Percentiles rank a stretch among this genome's conserved stretches.
Conservation (phyloP, 2,888 invertebrate genomes). For the Eueremaeus valkanovi region DNA sequence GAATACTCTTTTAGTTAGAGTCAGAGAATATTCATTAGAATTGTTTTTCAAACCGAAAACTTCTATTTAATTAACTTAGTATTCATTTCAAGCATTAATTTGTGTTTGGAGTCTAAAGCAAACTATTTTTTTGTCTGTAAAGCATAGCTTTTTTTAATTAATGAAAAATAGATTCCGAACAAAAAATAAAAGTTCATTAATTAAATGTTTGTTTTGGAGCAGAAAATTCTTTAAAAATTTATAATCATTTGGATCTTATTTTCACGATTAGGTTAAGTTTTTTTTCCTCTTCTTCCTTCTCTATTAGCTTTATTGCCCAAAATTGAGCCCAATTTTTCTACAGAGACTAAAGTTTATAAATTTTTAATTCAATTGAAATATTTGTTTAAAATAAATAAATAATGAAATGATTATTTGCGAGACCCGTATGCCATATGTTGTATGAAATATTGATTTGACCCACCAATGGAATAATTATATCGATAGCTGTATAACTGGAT, state of each 20-base stretch:
- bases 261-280: background rate
- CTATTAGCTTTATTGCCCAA: no score
- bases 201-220: background rate
- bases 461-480: background rate
- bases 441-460: background rate
- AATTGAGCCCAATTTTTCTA: no score
- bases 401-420: no score
- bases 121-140: background rate
- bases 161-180: background rate
- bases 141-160: conserved; percentile 4
- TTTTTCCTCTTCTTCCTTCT: background rate
- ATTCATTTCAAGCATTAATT: background rate
- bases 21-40: background rate
- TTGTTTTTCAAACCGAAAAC: background rate
- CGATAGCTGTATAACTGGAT: background rate
- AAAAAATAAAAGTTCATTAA: no score
- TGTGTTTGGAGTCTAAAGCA: background rate
- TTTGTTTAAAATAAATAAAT: background rate
- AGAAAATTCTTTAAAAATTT: background rate
- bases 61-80: background rate
- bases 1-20: no score
- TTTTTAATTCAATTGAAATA: background rate
- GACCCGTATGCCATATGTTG: no score
- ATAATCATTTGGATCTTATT: background rate
- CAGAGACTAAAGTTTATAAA: background rate